phyloP scores from a whole-genome alignment of 2,888 invertebrate species.

The Acanthosepion esculentum region DNA sequence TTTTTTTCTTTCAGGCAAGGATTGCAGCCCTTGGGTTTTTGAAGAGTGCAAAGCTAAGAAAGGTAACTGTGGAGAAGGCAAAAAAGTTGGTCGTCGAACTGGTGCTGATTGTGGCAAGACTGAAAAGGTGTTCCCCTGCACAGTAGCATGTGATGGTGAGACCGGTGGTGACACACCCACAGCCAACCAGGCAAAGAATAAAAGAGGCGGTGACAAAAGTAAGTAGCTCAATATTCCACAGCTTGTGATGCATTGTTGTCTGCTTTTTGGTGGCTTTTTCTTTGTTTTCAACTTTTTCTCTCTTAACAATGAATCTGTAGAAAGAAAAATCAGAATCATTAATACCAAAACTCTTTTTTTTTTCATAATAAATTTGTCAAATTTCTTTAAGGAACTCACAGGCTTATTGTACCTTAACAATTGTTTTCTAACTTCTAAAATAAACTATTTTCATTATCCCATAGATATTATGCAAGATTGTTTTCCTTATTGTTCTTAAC shows the following conservation, averaged over 20 bases:
- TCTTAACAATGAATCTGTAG: not conserved
- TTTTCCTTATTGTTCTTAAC: too few relatives aligned
- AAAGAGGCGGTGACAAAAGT: not conserved
- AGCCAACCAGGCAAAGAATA: not conserved
- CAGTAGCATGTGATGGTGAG: constrained; percentile 35
- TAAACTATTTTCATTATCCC: not conserved
- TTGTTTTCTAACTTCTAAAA: not conserved
- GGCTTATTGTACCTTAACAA: not conserved
- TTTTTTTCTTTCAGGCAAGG: not conserved
- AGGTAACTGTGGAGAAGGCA: constrained; percentile 25
- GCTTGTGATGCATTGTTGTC: not conserved
- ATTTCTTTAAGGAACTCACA: not conserved
- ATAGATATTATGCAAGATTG: too few relatives aligned
- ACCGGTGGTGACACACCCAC: not conserved
- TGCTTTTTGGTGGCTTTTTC: constrained; percentile 8
- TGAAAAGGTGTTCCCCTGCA: constrained; percentile 37
- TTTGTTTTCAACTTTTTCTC: not conserved
- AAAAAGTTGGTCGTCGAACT: constrained; percentile 44
- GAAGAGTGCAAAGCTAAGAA: constrained; percentile 37
- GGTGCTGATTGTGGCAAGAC: constrained; percentile 36
- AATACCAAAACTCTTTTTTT: too few relatives aligned
- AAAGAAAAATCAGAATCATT: not conserved
- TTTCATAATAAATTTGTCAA: not conserved
- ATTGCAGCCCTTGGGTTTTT: constrained; percentile 25
- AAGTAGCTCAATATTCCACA: not conserved